These are phyloP conservation scores for Peromyscus maniculatus DNA, from an alignment of 2,113 vertebrate species.

Conservation along the genomic window DNA sequence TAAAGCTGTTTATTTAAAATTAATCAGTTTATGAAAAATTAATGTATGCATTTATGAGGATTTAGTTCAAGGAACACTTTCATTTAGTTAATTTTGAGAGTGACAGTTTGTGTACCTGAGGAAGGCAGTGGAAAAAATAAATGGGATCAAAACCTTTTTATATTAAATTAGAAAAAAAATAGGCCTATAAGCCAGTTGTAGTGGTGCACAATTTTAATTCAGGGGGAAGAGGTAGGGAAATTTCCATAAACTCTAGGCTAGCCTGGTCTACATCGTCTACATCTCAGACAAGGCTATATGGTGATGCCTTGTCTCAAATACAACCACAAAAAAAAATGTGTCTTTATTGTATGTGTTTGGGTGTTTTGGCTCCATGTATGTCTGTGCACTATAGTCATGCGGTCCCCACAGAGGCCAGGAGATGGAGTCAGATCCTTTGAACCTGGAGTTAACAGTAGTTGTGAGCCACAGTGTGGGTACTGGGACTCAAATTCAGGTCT, in stretches of 20 bases:
- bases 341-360: background rate
- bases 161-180: background rate
- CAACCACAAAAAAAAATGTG: background rate
- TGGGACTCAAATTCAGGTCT: background rate
- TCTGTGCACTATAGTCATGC: background rate
- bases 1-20: background rate
- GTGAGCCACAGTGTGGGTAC: background rate
- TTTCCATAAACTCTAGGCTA: background rate
- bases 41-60: background rate
- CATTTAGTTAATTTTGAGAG: slow-evolving; percentile 1
- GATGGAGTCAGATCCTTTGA: background rate
- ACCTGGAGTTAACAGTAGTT: background rate
- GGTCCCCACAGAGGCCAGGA: background rate
- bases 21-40: slow-evolving; percentile 33
- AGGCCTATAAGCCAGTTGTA: background rate
- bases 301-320: background rate
- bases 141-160: background rate
- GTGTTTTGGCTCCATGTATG: background rate
- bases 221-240: background rate
- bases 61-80: background rate
- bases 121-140: background rate
- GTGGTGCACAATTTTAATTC: background rate
- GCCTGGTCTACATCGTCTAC: background rate
- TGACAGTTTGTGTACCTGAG: background rate
- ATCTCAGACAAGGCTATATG: background rate